These are phyloP conservation scores for Halocynthia aurantium DNA, from an alignment of 23 tunicate species.

Conservation along the genomic window DNA sequence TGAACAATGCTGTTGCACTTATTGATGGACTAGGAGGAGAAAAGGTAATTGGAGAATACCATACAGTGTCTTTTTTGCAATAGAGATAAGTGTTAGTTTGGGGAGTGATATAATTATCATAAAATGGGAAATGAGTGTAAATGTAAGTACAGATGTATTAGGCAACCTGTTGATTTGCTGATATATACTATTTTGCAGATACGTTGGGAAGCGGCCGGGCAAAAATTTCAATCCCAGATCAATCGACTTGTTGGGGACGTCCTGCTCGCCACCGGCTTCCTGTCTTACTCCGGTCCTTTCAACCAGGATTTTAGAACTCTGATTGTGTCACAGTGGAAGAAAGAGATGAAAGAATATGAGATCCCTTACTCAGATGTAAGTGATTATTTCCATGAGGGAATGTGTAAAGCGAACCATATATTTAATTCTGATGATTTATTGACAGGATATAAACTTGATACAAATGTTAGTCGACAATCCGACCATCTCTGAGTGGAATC, in stretches of 20 bases:
- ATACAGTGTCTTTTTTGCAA: not conserved
- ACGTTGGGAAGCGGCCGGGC: slow-evolving; percentile 72
- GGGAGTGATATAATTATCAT: no score
- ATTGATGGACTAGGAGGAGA: slow-evolving; percentile 86
- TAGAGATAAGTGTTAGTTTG: not conserved
- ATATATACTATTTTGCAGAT: slow-evolving; percentile 13
- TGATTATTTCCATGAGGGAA: not conserved
- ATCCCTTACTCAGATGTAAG: slow-evolving; percentile 73
- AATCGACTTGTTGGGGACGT: slow-evolving; percentile 69
- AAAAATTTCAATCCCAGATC: slow-evolving; percentile 60
- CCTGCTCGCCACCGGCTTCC: slow-evolving; percentile 75
- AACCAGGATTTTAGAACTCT: slow-evolving; percentile 79
- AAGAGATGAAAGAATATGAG: slow-evolving; percentile 46
- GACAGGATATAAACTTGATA: slow-evolving; percentile 60
- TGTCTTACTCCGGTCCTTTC: slow-evolving; percentile 85
- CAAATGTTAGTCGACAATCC: slow-evolving; percentile 76
- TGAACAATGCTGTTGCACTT: slow-evolving; percentile 79
- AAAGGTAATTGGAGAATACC: slow-evolving; percentile 17
- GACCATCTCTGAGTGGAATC: slow-evolving; percentile 74
- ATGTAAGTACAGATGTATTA: not conserved
- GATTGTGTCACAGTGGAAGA: slow-evolving; percentile 53
- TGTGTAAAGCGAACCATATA: no score
- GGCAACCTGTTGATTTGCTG: no score
- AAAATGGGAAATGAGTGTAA: not conserved
- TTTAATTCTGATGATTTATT: no score